Base-by-base conservation (phyloP, 2,113 vertebrate genomes). In the Clinocottus analis region DNA sequence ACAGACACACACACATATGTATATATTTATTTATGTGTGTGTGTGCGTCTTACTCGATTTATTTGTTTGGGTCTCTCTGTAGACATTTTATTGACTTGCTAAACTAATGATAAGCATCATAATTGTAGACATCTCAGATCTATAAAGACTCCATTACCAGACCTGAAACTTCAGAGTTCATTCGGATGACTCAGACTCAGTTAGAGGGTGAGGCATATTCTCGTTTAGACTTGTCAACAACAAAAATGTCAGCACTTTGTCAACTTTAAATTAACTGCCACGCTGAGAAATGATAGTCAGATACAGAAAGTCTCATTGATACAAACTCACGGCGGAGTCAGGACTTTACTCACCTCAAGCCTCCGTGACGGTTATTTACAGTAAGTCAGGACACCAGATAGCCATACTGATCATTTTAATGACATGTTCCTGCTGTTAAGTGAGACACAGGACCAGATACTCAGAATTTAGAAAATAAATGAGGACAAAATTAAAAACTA, bases 181-280 rank as follows among this genome's bases (percentile, higher is more conserved):
- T 85, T 53, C 47, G 49, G 72, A 62, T 89, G 84, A 89, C 47
- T 87, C 85, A 85, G 63, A 6, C 75, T 73, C 84, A 39, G 76
- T 85, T 67, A n/a, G 25, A 75, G 49, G 77, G 69, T 33, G 76
- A 73, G 81, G 61, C 86, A 43, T 37, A 31, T 74, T 79, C 59
- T 72, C 1, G 31, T 88, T 87, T 80, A 9, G 3, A 87, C 79
- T 80, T 85, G 86, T 89, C 86, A 83, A 60, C 78, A 65, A 65
- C 82, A 80, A 61, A 85, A 89, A 89, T 83, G 85, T 84, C 88
- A 87, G 70, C 75, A 53, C 59, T 87, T 86, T 85, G 86, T 84
- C 86, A 77, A 68, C 70, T 73, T 72, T 43, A 56, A 81, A 83
- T 80, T 4, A 87, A 70, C 43, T 79, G 70, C 67, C 75, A 70